Percentiles rank a stretch among this genome's conserved stretches.
Evolutionary conservation across 2,888 invertebrate species (phyloP).

Genomic region (Dendrolimus pini): DNA sequence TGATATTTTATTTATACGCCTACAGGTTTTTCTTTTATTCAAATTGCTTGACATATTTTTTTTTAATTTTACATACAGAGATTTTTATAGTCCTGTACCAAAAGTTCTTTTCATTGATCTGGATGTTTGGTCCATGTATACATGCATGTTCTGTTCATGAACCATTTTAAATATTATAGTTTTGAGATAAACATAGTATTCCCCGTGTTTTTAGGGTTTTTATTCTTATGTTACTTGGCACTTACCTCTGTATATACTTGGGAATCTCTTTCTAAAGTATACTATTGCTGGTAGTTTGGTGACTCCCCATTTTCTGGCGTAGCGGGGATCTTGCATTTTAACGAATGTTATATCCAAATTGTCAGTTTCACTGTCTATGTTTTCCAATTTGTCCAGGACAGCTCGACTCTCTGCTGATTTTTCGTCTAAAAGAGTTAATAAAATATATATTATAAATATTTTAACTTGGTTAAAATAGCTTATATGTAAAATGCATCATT

Average conservation of each 20-base stretch:
- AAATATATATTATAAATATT: too few species aligned
- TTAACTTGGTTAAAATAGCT: too few species aligned
- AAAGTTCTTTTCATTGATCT: not conserved
- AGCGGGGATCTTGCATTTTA: constrained; percentile 93
- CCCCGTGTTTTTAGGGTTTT: too few species aligned
- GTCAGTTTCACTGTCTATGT: constrained; percentile 96
- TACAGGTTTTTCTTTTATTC: too few species aligned
- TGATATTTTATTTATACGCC: too few species aligned
- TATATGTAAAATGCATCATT: too few species aligned
- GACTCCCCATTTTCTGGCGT: constrained; percentile 96
- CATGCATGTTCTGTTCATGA: too few species aligned
- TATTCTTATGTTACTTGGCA: not conserved
- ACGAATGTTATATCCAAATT: constrained; percentile 96
- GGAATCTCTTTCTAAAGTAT: constrained; percentile 93
- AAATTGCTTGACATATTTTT: too few species aligned
- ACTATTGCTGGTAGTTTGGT: constrained; percentile 93
- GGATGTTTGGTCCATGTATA: not conserved
- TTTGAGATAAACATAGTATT: too few species aligned
- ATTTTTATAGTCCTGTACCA: too few species aligned
- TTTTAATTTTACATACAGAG: too few species aligned
- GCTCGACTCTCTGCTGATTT: constrained; percentile 87
- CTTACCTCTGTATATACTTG: constrained; percentile 92
- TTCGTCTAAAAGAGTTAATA: constrained; percentile 79
- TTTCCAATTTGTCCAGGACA: constrained; percentile 91
- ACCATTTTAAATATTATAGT: too few species aligned